A percentile compares a stretch with the other conserved stretches of the same genome.
phyloP scores from a whole-genome alignment of 2,888 invertebrate genomes.

The Nephrocerus scutellatus region DNA sequence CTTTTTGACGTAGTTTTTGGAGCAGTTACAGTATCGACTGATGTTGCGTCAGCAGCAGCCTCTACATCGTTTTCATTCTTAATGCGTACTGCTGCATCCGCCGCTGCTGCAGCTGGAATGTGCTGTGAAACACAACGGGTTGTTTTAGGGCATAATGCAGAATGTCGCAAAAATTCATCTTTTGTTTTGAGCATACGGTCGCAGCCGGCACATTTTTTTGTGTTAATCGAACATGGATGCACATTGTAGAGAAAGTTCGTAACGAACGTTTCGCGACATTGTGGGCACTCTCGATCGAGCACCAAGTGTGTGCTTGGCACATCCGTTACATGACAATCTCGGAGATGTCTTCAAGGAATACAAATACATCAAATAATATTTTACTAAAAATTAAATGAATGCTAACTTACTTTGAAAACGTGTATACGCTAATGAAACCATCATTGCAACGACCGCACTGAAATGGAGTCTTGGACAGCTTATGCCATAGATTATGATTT shows the following conservation, averaged over 20 bases:
- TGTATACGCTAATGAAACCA: constrained; percentile 33
- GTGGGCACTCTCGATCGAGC: constrained; percentile 40
- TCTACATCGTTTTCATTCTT: constrained; percentile 38
- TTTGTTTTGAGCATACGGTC: constrained; percentile 32
- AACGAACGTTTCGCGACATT: constrained; percentile 38
- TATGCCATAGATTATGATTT: constrained; percentile 49
- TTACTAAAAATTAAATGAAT: neutral
- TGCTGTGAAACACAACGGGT: constrained; percentile 36
- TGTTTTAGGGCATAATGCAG: constrained; percentile 34
- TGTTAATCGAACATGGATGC: constrained; percentile 41
- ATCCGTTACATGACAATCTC: constrained; percentile 30
- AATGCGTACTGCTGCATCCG: constrained; percentile 32
- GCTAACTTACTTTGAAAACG: constrained; percentile 26
- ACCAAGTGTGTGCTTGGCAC: constrained; percentile 28
- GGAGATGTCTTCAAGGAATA: constrained; percentile 34
- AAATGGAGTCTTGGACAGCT: constrained; percentile 44
- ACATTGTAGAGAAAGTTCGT: constrained; percentile 45
- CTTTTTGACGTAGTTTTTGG: no score
- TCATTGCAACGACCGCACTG: constrained; percentile 47
- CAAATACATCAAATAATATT: neutral
- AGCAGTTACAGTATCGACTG: no score
- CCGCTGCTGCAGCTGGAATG: constrained; percentile 30
- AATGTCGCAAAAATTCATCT: constrained; percentile 35
- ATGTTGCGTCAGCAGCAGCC: constrained; percentile 23
- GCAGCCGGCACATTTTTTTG: constrained; percentile 41